Base-by-base conservation (phyloP, 30 jellyfish, hydroid and myxozoan genomes). In the Nemopilema nomurai region DNA sequence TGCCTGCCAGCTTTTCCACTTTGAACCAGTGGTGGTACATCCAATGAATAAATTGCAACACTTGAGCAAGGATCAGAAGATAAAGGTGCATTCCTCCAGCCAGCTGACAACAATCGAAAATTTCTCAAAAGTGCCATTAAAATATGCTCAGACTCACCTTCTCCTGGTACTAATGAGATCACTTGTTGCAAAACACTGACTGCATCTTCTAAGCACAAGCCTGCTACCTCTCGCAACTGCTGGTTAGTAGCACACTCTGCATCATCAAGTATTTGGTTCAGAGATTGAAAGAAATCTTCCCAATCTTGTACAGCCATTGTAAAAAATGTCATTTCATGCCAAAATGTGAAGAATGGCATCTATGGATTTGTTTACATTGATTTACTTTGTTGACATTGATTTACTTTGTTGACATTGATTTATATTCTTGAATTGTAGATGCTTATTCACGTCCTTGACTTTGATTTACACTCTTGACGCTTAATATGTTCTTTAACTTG, bases 361-460 rank as follows among this genome's bases (percentile, higher is more conserved):
- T 26, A 53, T 78, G 88, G 88, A 78, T 78, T 78, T 78, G n/a
- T n/a, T n/a, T n/a, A n/a, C n/a, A n/a, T n/a, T n/a, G n/a, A n/a
- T n/a, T n/a, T n/a, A n/a, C n/a, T n/a, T n/a, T n/a, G 78, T 78
- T 78, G 88, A 78, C 88, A 66, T 26, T 78, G 78, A 78, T 26
- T 26, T n/a, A 78, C 77, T 52, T 53, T 78, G 72, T 75, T 75
- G 73, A 75, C 69, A 24, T 75, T 75, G 85, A 75, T 28, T 75
- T 18, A 24, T 75, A n/a, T 6, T 52, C 72, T 75, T 75, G 85
- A 75, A 69, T 41, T 49, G 64, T 20, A 31, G 22, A 17, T 75
- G 72, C 52, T 75, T 20, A 33, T 13, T 75, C 22, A 50, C 52
- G 0, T 52, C 73, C 51, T 49, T 75, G 85, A 75, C 33, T 28